Base-by-base conservation (phyloP, 2,888 invertebrate genomes). In the Oeneis ivallda region DNA sequence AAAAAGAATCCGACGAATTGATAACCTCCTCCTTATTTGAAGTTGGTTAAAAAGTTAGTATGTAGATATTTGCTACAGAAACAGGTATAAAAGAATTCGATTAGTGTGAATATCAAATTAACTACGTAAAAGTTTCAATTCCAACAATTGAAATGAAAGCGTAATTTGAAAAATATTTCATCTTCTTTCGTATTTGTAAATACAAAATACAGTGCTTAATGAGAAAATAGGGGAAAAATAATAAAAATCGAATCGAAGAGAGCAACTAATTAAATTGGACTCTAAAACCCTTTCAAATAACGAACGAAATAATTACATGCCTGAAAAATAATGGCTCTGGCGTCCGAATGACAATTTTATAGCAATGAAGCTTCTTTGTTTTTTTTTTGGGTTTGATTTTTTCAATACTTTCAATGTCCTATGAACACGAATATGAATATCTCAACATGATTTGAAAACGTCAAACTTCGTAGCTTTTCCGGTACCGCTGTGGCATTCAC, bases 301-400 rank as follows among this genome's bases (percentile, higher is more conserved):
- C 72, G 71, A 71, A 69, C 68, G 73, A 71, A 72, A 71, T 73
- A 72, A 74, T 74, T 72, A 74, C 72, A 71, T 50, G 59, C 63
- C 66, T 70, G 65, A 68, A 70, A 68, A 64, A 68, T 57, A 13
- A 54, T 17, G 54, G 39, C 5, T 13, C 32, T 3, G 11, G 58
- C 4, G 53, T 26, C 13, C 43, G 54, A 39, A 56, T 45, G 19
- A 67, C 66, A 68, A 60, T 63, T 64, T 68, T 49, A 63, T 58
- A 52, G 52, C 60, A 67, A 56, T 62, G 60, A 63, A 52, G 66
- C 56, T 59, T 56, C 63, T 62, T 52, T 53, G 37, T 56, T 49
- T 43, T 53, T 61, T 47, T 52, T 1, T 15, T 2, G 15, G 15
- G 19, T 49, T 26, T 0, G 5, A 19, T 49, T 11, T 19, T 57